A percentile compares a stretch with the other conserved stretches of the same genome.
Evolutionary conservation across 1,140 invertebrate genomes (phyloP).

Genomic region (Gonioctena quinquepunctata): DNA sequence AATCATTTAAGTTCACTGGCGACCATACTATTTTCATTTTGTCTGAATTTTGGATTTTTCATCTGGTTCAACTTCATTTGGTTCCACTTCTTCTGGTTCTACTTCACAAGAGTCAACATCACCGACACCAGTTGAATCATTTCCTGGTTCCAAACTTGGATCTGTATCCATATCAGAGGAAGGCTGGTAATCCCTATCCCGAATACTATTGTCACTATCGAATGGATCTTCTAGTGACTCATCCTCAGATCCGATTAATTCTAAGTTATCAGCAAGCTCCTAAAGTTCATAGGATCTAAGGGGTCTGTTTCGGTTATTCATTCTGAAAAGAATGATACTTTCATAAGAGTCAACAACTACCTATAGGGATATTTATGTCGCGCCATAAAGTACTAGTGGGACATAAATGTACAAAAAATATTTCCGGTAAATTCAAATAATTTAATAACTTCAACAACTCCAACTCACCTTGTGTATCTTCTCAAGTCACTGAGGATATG

Average conservation of each 20-base stretch:
- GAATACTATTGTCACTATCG: neutral
- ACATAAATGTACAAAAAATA: too few relatives aligned
- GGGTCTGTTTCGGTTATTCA: neutral
- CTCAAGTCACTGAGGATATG: too few relatives aligned
- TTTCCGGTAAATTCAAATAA: too few relatives aligned
- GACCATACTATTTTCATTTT: neutral
- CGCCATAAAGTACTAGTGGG: neutral
- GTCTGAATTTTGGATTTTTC: neutral
- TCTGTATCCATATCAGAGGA: neutral
- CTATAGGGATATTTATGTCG: neutral
- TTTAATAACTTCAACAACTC: too few relatives aligned
- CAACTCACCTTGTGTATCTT: too few relatives aligned
- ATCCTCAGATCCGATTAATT: neutral
- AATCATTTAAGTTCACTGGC: neutral
- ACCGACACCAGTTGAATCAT: neutral
- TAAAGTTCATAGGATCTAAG: neutral
- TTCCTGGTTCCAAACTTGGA: neutral
- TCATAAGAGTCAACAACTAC: neutral
- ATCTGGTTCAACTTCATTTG: neutral
- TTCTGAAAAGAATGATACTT: neutral
- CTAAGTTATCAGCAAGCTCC: neutral
- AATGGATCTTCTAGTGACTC: neutral
- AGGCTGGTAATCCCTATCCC: neutral
- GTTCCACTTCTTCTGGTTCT: neutral
- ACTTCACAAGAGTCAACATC: neutral